Conservation (phyloP, 1,140 invertebrate species). For the Rhagoletis zephyria region DNA sequence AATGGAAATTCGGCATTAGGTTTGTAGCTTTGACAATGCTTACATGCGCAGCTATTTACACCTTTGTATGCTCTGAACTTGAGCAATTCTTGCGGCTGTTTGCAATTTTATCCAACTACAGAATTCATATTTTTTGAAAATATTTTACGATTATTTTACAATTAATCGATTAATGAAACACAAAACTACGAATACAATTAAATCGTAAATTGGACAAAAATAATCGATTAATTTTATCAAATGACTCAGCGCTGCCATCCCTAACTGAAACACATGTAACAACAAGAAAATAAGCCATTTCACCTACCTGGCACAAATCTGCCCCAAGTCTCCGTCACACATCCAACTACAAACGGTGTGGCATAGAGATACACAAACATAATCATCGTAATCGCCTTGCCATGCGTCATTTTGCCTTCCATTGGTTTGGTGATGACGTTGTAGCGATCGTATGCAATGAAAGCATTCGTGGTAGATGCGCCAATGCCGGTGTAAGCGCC, state of each 20-base stretch:
- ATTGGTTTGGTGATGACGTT: slow-evolving; percentile 88
- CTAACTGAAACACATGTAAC: not conserved
- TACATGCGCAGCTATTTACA: too few species aligned
- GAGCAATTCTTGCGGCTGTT: too few species aligned
- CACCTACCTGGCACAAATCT: slow-evolving; percentile 82
- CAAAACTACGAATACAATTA: too few species aligned
- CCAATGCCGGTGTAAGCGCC: slow-evolving; percentile 89
- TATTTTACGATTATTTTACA: too few species aligned
- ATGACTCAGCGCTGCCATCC: not conserved
- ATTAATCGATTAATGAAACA: too few species aligned
- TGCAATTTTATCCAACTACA: too few species aligned
- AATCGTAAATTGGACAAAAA: too few species aligned
- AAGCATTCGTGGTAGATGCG: slow-evolving; percentile 83
- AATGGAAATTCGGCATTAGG: too few species aligned
- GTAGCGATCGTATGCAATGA: slow-evolving; percentile 74
- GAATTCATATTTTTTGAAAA: too few species aligned
- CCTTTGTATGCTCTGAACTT: too few species aligned
- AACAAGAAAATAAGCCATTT: not conserved
- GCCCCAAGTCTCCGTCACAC: slow-evolving; percentile 85
- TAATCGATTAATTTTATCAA: not conserved
- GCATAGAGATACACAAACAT: slow-evolving; percentile 83
- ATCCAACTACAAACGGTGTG: slow-evolving; percentile 85
- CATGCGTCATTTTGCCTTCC: slow-evolving; percentile 84
- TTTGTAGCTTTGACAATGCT: too few species aligned
- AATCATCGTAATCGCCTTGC: slow-evolving; percentile 84